Evolutionary conservation across 2,113 vertebrate genomes (phyloP).

Genomic region (Thymallus thymallus): DNA sequence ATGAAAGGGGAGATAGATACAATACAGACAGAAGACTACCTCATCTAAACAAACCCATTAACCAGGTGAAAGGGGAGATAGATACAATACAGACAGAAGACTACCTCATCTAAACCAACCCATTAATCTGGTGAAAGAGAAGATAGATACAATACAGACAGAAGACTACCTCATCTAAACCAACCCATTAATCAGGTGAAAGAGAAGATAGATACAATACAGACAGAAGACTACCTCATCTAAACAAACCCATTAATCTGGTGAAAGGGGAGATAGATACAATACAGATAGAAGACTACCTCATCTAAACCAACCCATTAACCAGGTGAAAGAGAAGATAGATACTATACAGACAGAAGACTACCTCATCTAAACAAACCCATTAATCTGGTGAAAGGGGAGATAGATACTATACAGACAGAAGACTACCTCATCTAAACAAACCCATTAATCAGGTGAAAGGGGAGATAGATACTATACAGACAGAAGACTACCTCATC

Average conservation of each 20-base stretch:
- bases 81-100: not conserved
- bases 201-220: not conserved
- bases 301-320: not conserved
- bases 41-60: not conserved
- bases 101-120: not conserved
- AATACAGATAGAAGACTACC: not conserved
- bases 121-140: not conserved
- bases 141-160: not conserved
- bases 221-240: not conserved
- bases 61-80: not conserved
- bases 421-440: not conserved
- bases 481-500: not conserved
- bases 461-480: not conserved
- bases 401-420: not conserved
- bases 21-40: not conserved
- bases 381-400: not conserved
- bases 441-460: not conserved
- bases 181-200: not conserved
- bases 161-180: not conserved
- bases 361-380: not conserved
- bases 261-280: not conserved
- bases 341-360: not conserved
- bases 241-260: not conserved
- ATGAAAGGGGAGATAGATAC: not conserved
- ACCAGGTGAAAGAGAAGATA: not conserved